Evolutionary conservation across 2,113 vertebrate genomes (phyloP).

Genomic region (Ailurus styani): DNA sequence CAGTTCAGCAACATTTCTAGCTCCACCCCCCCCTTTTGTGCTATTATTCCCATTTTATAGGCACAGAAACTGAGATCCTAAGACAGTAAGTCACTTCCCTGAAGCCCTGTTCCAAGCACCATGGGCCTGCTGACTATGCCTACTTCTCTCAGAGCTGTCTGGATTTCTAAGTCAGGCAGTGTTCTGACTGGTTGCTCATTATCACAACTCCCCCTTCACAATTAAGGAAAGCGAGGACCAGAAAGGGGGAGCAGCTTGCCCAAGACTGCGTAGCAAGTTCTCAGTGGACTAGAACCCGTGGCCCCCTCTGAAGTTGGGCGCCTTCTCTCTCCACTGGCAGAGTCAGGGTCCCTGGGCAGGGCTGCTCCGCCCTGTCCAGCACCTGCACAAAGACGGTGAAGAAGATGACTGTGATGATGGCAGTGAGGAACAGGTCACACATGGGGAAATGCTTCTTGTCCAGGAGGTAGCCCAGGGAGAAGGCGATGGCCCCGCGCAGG

Average conservation of each 20-base stretch:
- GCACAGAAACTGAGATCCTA: background rate
- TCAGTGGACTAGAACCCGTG: background rate
- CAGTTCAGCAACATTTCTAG: background rate
- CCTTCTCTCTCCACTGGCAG: background rate
- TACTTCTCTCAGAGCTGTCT: background rate
- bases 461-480: conserved; percentile 95
- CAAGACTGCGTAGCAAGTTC: background rate
- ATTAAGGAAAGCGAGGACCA: background rate
- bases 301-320: background rate
- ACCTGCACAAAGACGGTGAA: conserved; percentile 99
- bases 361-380: conserved; percentile 1
- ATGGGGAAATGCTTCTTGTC: conserved; percentile 80
- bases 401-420: conserved; percentile 98
- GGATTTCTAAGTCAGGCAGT: background rate
- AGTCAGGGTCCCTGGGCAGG: background rate
- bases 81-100: background rate
- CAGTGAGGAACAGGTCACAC: conserved; percentile 95
- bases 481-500: conserved; percentile 96
- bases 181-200: background rate
- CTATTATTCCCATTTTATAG: background rate
- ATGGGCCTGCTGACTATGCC: background rate
- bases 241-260: background rate
- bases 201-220: background rate
- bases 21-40: background rate
- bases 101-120: background rate